Evolutionary conservation across 2,113 vertebrate genomes (phyloP).

Genomic region (Bufo gargarizans): DNA sequence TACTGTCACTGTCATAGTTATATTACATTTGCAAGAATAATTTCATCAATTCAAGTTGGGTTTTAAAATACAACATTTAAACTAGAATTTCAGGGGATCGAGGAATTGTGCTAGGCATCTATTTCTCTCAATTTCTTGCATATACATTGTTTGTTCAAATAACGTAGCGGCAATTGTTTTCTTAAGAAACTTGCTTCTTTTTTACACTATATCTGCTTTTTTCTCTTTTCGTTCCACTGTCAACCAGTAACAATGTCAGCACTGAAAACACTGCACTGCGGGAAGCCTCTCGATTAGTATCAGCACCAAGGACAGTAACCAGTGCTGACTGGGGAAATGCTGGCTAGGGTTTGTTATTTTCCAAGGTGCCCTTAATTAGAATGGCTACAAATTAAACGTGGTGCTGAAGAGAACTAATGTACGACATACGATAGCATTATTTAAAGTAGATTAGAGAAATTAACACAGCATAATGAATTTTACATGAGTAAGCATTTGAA

Average conservation of each 20-base stretch:
- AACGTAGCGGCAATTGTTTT: slow-evolving; percentile 26
- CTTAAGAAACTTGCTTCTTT: slow-evolving; percentile 28
- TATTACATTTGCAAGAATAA: slow-evolving; percentile 45
- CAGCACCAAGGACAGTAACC: slow-evolving; percentile 57
- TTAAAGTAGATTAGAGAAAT: slow-evolving; percentile 22
- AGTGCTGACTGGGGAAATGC: slow-evolving; percentile 48
- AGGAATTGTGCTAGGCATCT: not conserved
- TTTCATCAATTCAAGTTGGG: slow-evolving; percentile 37
- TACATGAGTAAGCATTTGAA: not conserved
- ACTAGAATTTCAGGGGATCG: slow-evolving; percentile 15
- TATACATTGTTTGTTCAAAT: slow-evolving; percentile 27
- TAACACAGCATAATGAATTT: slow-evolving; percentile 29
- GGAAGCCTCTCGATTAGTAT: slow-evolving; percentile 47
- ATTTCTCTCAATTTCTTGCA: slow-evolving; percentile 2
- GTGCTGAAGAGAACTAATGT: not conserved
- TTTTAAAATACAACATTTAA: slow-evolving; percentile 38
- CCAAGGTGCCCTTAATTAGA: slow-evolving; percentile 56
- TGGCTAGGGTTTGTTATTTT: slow-evolving; percentile 17
- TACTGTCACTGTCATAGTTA: slow-evolving; percentile 48
- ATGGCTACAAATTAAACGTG: slow-evolving; percentile 21
- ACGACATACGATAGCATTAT: slow-evolving; percentile 22
- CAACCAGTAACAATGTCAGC: slow-evolving; percentile 53
- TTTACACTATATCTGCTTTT: slow-evolving; percentile 37
- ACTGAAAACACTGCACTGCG: slow-evolving; percentile 56
- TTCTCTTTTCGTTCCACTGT: slow-evolving; percentile 18